phyloP scores from a whole-genome alignment of 2,888 invertebrate species.

The Xiphydria camelus region DNA sequence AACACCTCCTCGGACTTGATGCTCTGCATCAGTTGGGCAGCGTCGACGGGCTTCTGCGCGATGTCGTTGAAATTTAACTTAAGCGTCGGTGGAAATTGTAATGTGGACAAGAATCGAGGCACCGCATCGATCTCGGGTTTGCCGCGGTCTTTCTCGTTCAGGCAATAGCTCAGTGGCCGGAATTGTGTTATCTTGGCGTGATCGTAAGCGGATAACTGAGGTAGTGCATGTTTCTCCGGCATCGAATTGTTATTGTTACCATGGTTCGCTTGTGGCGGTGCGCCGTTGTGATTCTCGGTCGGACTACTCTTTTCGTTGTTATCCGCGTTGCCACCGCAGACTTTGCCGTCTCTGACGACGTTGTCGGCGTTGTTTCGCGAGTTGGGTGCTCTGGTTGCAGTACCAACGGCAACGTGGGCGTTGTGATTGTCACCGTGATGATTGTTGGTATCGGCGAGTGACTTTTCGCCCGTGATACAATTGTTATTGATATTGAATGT shows the following conservation, averaged over 20 bases:
- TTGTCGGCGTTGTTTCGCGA: not conserved
- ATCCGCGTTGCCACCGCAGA: not conserved
- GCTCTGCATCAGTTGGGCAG: conserved; percentile 43
- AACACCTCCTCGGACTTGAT: conserved; percentile 51
- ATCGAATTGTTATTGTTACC: not conserved
- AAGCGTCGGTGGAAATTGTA: conserved; percentile 42
- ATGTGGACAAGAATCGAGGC: conserved; percentile 28
- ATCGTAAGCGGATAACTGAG: conserved; percentile 8
- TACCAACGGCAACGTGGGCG: conserved; percentile 19
- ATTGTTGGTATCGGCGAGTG: conserved; percentile 21
- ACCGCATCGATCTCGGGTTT: conserved; percentile 12
- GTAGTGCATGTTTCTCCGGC: not conserved
- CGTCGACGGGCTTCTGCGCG: conserved; percentile 39
- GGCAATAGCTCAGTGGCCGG: conserved; percentile 6
- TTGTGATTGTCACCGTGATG: conserved; percentile 29
- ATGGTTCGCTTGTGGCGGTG: too few relatives aligned
- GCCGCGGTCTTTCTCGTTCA: conserved; percentile 10
- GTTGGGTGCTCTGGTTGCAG: not conserved
- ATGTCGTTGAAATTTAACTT: conserved; percentile 42
- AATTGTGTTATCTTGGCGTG: conserved; percentile 6
- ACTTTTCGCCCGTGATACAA: conserved; percentile 14
- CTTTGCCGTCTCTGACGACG: not conserved
- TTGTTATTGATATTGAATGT: too few relatives aligned
- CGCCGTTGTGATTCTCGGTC: not conserved
- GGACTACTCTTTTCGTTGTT: not conserved